Conservation (phyloP, 2,797 vertebrate genomes). For the Coccyzus lansbergi region DNA sequence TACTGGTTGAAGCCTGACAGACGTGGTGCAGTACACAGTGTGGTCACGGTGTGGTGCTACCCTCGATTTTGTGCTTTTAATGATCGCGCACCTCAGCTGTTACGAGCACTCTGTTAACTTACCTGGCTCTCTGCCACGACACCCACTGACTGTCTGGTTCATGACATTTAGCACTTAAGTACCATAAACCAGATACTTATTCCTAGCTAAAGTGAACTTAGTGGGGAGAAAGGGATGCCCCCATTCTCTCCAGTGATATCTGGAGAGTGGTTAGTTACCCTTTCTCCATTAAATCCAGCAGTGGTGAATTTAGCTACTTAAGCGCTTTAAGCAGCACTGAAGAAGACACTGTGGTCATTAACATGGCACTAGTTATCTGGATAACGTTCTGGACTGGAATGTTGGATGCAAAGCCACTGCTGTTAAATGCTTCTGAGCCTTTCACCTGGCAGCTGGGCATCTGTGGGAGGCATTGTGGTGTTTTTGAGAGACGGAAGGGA, state of each 20-base stretch:
- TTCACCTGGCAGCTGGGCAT: neutral
- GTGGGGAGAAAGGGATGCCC: neutral
- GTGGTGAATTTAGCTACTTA: neutral
- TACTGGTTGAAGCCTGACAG: neutral
- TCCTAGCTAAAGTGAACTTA: neutral
- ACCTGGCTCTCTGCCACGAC: neutral
- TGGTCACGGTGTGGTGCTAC: neutral
- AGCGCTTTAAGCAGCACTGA: rapidly evolving
- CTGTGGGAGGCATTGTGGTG: rapidly evolving
- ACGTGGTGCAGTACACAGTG: neutral
- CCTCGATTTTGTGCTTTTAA: rapidly evolving
- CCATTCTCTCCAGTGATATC: rapidly evolving
- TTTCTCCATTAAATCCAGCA: neutral
- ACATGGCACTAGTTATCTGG: neutral
- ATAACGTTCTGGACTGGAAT: neutral
- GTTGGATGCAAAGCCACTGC: neutral
- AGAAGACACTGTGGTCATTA: neutral
- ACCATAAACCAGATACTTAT: neutral
- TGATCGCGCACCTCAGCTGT: neutral
- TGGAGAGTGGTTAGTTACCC: neutral
- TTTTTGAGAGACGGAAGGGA: rapidly evolving
- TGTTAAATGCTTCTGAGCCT: neutral
- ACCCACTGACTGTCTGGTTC: neutral
- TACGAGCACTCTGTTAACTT: neutral
- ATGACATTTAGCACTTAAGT: neutral